A percentile compares a stretch with the other conserved stretches of the same genome.
Evolutionary conservation across 2,113 vertebrate genomes (phyloP).

Genomic region (Grus americana): DNA sequence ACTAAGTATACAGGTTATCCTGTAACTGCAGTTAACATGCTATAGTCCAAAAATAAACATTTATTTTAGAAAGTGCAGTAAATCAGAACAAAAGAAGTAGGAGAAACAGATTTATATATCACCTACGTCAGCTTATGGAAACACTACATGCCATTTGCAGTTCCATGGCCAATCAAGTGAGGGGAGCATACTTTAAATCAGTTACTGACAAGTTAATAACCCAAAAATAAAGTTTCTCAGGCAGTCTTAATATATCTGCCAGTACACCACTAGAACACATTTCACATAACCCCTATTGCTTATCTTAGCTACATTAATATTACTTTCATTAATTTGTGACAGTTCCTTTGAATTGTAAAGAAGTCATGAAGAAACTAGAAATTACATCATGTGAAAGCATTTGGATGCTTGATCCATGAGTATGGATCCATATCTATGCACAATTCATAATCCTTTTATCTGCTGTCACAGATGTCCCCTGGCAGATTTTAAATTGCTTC

Average conservation of each 20-base stretch:
- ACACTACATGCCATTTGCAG: neutral
- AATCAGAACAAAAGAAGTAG: neutral
- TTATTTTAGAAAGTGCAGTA: neutral
- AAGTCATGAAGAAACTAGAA: neutral
- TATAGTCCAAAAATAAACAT: neutral
- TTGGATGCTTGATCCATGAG: neutral
- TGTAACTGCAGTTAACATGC: neutral
- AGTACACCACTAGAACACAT: neutral
- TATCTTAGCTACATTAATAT: neutral
- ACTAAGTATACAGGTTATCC: neutral
- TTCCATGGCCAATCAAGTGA: neutral
- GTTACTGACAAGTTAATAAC: neutral
- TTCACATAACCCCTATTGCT: neutral
- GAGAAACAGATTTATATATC: neutral
- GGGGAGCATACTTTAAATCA: neutral
- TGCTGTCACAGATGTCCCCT: neutral
- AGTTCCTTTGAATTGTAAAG: neutral
- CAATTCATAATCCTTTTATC: neutral
- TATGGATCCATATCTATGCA: fast-evolving
- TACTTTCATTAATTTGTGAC: neutral
- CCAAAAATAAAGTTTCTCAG: neutral
- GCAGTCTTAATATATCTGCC: neutral
- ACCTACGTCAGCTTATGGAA: neutral
- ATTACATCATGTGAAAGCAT: neutral
- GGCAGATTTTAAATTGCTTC: neutral